Base-by-base conservation (phyloP, 2,113 vertebrate genomes). In the Phaethon lepturus region DNA sequence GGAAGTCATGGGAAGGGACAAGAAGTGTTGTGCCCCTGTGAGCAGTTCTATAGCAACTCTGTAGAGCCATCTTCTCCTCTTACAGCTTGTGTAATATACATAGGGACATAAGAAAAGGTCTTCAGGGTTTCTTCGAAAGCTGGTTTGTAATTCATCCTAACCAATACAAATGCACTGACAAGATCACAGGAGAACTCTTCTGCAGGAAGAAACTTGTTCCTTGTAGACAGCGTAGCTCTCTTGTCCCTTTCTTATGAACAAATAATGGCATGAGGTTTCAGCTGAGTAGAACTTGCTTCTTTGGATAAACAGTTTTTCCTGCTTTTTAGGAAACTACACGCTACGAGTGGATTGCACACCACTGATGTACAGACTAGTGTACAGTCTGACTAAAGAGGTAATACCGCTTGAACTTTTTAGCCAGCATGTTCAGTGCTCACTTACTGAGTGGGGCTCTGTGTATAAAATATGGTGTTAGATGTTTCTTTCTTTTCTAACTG, bases 341-440 rank as follows among this genome's bases (percentile, higher is more conserved):
- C 97, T 99, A 86, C 98, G 99, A 94, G 98, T 99, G 31, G 99
- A 99, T 94, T 99, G 99, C 94, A 99, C 99, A 13, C 99, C 99
- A 2, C 98, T 99, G 79, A 98, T 99, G 88, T 98, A 99, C 94
- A 98, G 98, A 11, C 92, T 99, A 73, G 99, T 99, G 42, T 99
- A 99, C 60, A 98, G 98, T 86, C 79, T 99, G 91, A 99, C 99
- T 26, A 99, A 99, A 98, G 98, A 99, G 99, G 99, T 99, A 98
- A 97, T 90, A 60, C 3, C 1, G 4, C 35, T 68, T 74, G 35
- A 44, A 69, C 59, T 13, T 18, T 72, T 33, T 55, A 76, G 50
- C 35, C 3, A 8, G 5, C 24, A 3, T 49, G 7, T 82, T 91
- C 23, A n/a, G 14, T 42, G 33, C 38, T 94, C 17, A 11, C 28